These are phyloP conservation scores for Melanerpes formicivorus DNA, from an alignment of 2,113 vertebrate species.

Conservation along the genomic window DNA sequence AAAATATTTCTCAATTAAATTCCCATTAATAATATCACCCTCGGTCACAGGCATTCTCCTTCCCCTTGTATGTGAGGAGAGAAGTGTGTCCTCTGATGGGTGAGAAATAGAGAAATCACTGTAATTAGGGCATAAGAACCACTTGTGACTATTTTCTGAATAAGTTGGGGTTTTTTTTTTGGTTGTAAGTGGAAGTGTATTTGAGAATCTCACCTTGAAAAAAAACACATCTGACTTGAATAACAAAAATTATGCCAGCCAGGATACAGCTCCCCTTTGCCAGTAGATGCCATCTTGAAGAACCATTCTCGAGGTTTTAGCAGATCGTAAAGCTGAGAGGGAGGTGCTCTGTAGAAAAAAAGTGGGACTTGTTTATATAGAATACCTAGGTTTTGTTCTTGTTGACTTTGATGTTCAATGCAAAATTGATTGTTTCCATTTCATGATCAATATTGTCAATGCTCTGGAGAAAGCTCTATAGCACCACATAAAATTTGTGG, in stretches of 20 bases:
- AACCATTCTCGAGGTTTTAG: background rate
- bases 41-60: background rate
- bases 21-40: conserved; percentile 19
- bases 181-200: background rate
- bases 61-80: background rate
- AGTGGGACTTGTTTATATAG: background rate
- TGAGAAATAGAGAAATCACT: conserved; percentile 17
- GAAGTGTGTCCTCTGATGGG: background rate
- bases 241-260: background rate
- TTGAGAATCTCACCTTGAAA: background rate
- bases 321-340: background rate
- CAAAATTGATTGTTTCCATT: background rate
- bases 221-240: background rate
- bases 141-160: background rate
- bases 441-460: background rate
- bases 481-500: background rate
- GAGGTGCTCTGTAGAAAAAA: background rate
- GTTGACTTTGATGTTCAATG: background rate
- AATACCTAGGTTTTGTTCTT: background rate
- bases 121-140: background rate
- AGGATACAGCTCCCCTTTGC: background rate
- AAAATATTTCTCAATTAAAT: conserved; percentile 54
- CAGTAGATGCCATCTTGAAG: background rate
- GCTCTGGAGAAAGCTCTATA: background rate
- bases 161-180: background rate